These are phyloP conservation scores for Urocitellus parryii DNA, from an alignment of 2,113 vertebrate species.

Conservation along the genomic window DNA sequence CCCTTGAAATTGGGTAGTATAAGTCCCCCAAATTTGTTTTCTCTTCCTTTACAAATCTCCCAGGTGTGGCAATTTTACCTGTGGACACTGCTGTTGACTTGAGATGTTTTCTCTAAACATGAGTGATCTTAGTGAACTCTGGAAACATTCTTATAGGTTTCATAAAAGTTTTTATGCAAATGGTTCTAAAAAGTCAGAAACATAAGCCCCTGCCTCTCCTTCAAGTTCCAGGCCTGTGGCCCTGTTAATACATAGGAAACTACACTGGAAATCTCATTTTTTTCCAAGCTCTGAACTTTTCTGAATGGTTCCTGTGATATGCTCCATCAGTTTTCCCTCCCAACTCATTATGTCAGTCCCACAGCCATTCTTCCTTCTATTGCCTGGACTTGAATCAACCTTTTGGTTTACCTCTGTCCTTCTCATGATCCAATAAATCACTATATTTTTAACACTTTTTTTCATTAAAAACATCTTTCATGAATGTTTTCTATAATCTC, in stretches of 20 bases:
- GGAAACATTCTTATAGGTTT: constrained; percentile 22
- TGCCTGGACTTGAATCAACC: background rate
- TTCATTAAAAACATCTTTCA: background rate
- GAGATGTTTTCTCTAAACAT: constrained; percentile 38
- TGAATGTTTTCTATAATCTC: background rate
- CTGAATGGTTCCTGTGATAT: background rate
- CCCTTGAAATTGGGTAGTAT: background rate
- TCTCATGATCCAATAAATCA: background rate
- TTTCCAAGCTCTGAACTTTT: background rate
- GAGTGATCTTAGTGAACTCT: background rate
- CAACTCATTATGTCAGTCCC: background rate
- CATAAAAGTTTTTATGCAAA: background rate
- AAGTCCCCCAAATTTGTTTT: background rate
- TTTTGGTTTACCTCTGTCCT: background rate
- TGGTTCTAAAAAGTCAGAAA: constrained; percentile 10
- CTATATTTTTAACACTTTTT: background rate
- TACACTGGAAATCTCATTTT: background rate
- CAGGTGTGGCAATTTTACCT: background rate
- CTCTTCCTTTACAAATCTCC: constrained; percentile 20
- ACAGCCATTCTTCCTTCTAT: background rate
- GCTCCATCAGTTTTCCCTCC: background rate
- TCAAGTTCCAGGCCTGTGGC: background rate
- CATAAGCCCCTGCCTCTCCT: constrained; percentile 9
- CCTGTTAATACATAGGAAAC: background rate
- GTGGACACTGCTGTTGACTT: background rate